phyloP scores from a whole-genome alignment of 1,140 invertebrate species.

The Cydia strobilella region DNA sequence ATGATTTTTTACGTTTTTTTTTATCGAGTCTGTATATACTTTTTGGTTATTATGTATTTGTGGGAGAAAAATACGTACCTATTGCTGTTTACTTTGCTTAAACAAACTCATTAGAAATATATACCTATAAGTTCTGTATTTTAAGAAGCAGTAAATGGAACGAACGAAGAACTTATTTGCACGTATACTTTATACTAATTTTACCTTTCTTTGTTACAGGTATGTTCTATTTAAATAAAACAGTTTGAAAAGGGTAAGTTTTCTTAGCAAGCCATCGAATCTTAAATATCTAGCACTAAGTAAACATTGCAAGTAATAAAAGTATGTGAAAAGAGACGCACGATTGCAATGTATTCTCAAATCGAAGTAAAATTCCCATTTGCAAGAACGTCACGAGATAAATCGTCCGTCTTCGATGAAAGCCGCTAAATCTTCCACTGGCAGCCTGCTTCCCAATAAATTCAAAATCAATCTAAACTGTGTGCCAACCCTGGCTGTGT shows the following conservation, averaged over 20 bases:
- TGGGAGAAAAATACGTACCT: no score
- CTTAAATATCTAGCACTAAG: not conserved
- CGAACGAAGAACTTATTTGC: no score
- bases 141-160: no score
- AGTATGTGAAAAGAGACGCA: not conserved
- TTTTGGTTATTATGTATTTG: no score
- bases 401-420: constrained; percentile 30
- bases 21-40: no score
- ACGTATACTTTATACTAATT: no score
- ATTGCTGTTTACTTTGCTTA: no score
- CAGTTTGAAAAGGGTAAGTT: not conserved
- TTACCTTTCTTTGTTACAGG: constrained; percentile 27
- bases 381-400: constrained; percentile 1
- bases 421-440: constrained; percentile 26
- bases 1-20: not conserved
- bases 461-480: constrained; percentile 31
- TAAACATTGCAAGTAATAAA: not conserved
- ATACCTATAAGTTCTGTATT: no score
- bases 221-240: not conserved
- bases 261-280: no score
- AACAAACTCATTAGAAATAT: no score
- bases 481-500: constrained; percentile 22
- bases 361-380: constrained; percentile 3
- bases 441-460: constrained; percentile 30
- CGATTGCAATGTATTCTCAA: constrained; percentile 13